Evolutionary conservation across 1,140 invertebrate genomes (phyloP).

Genomic region (Rhopalosiphum padi): DNA sequence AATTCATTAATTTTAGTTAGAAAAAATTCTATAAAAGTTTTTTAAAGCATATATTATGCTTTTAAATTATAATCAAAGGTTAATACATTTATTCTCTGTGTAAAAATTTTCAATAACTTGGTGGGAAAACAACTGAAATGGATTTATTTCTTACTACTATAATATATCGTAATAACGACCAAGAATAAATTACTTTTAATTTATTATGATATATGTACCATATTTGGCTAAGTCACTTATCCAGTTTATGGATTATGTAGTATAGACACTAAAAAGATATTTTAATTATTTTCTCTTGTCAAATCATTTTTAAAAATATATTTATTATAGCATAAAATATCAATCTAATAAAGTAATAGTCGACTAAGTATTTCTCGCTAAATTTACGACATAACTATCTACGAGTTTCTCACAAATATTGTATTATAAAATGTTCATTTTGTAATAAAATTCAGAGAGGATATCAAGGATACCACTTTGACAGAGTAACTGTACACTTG

Average conservation of each 20-base stretch:
- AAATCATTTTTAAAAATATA: background rate
- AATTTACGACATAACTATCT: background rate
- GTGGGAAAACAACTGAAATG: background rate
- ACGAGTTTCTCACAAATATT: background rate
- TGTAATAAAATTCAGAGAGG: background rate
- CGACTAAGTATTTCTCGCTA: background rate
- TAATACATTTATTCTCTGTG: background rate
- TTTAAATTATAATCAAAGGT: background rate
- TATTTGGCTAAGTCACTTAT: background rate
- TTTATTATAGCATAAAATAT: background rate
- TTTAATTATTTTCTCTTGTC: background rate
- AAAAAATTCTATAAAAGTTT: background rate
- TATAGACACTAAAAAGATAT: background rate
- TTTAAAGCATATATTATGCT: background rate
- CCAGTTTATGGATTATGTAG: background rate
- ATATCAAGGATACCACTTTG: background rate
- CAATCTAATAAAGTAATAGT: background rate
- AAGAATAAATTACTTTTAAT: background rate
- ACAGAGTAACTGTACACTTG: background rate
- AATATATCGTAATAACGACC: background rate
- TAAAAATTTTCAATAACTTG: background rate
- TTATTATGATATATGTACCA: background rate
- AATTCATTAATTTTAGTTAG: background rate
- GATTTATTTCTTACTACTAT: background rate
- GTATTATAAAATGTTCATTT: background rate